A percentile compares a stretch with the other conserved stretches of the same genome.
These are phyloP conservation scores for Columbina picui DNA, from an alignment of 2,113 vertebrate genomes.

Conservation along the genomic window DNA sequence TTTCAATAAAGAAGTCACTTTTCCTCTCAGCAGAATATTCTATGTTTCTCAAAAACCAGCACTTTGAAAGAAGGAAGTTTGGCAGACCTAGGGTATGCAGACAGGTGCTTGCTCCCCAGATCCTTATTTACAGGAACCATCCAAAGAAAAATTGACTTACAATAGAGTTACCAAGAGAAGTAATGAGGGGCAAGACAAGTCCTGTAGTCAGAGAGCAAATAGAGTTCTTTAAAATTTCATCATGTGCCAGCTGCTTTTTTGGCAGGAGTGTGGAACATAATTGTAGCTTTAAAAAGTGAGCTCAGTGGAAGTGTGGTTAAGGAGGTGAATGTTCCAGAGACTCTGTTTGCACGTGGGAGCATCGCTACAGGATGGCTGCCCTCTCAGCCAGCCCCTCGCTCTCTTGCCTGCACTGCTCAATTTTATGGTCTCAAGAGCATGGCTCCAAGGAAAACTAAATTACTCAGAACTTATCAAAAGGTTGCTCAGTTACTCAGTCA, in stretches of 20 bases:
- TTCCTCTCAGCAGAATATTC: neutral
- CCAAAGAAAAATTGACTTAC: neutral
- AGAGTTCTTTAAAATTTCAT: neutral
- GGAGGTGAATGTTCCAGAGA: neutral
- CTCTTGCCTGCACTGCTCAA: neutral
- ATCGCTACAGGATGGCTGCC: neutral
- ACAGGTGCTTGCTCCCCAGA: neutral
- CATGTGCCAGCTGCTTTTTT: neutral
- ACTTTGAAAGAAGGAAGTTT: neutral
- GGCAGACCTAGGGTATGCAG: neutral
- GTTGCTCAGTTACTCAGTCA: neutral
- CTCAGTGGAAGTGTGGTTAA: neutral
- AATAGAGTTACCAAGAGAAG: neutral
- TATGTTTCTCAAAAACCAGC: neutral
- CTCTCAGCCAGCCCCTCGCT: neutral
- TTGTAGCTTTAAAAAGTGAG: neutral
- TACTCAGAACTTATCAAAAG: conserved; percentile 20
- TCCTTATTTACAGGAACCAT: neutral
- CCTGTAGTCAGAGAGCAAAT: neutral
- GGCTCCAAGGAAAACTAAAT: conserved; percentile 19
- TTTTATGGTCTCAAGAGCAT: neutral
- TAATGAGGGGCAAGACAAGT: neutral
- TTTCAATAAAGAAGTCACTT: neutral
- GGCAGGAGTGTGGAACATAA: neutral
- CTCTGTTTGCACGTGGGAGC: neutral